phyloP scores from a whole-genome alignment of 2,888 invertebrate genomes.

The Punctoribates punctum region DNA sequence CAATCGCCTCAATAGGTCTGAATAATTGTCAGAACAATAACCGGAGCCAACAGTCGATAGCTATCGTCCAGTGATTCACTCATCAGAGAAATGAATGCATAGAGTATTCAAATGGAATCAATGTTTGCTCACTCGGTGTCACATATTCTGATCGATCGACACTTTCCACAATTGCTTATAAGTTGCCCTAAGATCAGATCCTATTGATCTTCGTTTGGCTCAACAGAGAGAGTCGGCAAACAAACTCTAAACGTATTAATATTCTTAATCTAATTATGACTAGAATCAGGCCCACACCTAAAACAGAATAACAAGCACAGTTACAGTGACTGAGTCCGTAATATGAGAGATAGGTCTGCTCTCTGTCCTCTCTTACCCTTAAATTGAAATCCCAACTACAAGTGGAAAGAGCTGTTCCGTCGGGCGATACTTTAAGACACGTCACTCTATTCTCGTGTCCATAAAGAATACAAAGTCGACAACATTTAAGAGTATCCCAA shows the following conservation, averaged over 20 bases:
- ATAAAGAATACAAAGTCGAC: constrained; percentile 80
- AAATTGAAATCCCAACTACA: constrained; percentile 95
- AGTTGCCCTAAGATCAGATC: constrained; percentile 5
- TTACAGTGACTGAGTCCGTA: too few species aligned
- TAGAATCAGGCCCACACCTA: constrained; percentile 39
- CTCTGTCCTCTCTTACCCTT: constrained; percentile 60
- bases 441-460: constrained; percentile 95
- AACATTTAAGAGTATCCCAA: constrained; percentile 96
- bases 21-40: constrained; percentile 12
- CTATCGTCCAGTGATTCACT: constrained; percentile 29
- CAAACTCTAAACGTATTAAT: constrained; percentile 16
- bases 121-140: not conserved
- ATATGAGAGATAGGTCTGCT: not conserved
- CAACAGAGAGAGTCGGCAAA: constrained; percentile 23
- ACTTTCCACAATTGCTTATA: not conserved
- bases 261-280: constrained; percentile 29
- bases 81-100: constrained; percentile 22
- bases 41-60: constrained; percentile 12
- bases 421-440: constrained; percentile 86
- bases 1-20: not conserved
- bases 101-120: constrained; percentile 12
- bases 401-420: constrained; percentile 94
- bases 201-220: not conserved
- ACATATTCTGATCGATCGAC: not conserved
- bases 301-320: not conserved